Percentiles rank a stretch among this genome's conserved stretches.
phyloP scores from a whole-genome alignment of 2,797 vertebrate species.

The Sitta carolinensis region DNA sequence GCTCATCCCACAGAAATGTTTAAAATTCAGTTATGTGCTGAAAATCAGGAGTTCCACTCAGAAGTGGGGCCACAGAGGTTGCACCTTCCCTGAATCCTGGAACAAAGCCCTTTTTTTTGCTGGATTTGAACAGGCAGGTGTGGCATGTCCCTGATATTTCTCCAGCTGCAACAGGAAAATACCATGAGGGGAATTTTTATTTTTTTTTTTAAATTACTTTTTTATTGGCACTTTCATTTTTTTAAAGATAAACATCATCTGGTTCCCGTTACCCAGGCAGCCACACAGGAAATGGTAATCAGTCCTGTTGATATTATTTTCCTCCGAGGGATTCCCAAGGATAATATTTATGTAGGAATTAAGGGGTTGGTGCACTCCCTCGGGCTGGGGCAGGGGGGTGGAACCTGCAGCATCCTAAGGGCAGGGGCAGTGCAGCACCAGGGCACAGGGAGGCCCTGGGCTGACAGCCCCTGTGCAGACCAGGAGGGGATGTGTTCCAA shows the following conservation, averaged over 20 bases:
- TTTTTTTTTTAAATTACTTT: background rate
- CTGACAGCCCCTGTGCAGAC: background rate
- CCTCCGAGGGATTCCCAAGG: background rate
- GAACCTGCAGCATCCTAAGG: background rate
- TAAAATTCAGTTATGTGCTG: background rate
- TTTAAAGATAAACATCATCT: constrained; percentile 39
- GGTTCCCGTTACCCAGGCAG: background rate
- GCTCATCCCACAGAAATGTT: background rate
- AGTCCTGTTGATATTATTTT: constrained; percentile 18
- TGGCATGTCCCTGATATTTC: background rate
- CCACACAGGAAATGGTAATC: constrained; percentile 32
- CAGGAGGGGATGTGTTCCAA: background rate
- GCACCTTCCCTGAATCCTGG: background rate
- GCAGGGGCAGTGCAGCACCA: background rate
- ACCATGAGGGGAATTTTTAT: background rate
- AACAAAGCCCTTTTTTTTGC: background rate
- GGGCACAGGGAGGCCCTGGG: no score
- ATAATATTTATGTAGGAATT: constrained; percentile 20
- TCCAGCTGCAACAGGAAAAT: background rate
- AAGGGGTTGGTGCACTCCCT: background rate
- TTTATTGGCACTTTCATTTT: constrained; percentile 47
- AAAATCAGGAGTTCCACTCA: background rate
- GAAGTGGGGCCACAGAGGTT: background rate
- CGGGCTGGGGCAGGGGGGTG: background rate
- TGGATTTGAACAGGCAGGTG: background rate